phyloP scores from a whole-genome alignment of 2,797 vertebrate species.

The Gadopsis bispinosus region DNA sequence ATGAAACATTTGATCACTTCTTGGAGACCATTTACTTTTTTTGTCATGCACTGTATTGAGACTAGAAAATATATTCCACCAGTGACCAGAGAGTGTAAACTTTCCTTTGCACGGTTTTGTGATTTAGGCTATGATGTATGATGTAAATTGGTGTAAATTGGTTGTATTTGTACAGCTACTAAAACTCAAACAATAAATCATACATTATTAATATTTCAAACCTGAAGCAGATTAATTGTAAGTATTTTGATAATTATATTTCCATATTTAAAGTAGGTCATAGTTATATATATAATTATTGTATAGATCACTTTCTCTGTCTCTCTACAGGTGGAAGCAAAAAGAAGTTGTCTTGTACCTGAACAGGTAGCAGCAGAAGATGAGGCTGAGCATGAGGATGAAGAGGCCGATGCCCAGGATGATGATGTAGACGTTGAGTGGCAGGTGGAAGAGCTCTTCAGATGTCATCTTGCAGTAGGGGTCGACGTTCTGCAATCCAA shows the following conservation, averaged over 20 bases:
- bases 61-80: neutral
- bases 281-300: neutral
- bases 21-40: neutral
- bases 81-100: neutral
- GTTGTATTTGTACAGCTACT: neutral
- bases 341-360: constrained; percentile 73
- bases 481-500: constrained; percentile 54
- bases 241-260: neutral
- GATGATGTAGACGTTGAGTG: constrained; percentile 86
- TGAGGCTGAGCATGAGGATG: constrained; percentile 85
- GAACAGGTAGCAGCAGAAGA: constrained; percentile 89
- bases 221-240: neutral
- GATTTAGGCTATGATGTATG: neutral
- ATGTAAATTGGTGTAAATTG: neutral
- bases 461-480: constrained; percentile 78
- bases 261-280: neutral
- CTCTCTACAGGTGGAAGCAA: neutral
- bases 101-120: neutral
- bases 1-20: neutral
- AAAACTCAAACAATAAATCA: neutral
- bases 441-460: constrained; percentile 77
- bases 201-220: neutral
- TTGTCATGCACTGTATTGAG: neutral
- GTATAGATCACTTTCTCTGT: neutral
- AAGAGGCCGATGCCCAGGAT: constrained; percentile 86